Conservation (phyloP, 2,888 invertebrate species). For the Lepas anatifera region DNA sequence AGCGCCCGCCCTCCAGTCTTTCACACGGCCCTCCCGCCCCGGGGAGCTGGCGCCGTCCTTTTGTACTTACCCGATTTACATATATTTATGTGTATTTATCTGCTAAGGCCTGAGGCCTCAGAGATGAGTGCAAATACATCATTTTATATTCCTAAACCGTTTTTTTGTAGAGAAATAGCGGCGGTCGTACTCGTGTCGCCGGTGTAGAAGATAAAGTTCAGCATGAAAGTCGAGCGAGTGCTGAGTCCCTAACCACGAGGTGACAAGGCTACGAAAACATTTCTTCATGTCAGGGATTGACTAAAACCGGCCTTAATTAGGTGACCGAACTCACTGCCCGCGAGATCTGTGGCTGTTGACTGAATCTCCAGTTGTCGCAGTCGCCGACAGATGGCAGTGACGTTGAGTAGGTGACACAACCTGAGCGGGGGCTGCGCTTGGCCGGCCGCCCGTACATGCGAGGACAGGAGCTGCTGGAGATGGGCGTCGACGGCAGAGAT, state of each 20-base stretch:
- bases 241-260: too few relatives aligned
- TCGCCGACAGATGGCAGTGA: not conserved
- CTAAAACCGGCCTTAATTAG: too few relatives aligned
- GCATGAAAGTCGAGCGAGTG: too few relatives aligned
- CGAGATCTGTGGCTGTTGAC: not conserved
- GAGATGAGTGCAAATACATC: not conserved
- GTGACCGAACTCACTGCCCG: too few relatives aligned
- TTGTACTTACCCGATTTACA: not conserved
- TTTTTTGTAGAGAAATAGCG: too few relatives aligned
- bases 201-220: too few relatives aligned
- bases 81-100: slow-evolving; percentile 8
- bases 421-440: not conserved
- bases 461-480: not conserved
- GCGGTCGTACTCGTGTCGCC: too few relatives aligned
- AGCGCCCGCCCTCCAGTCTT: too few relatives aligned
- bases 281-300: too few relatives aligned
- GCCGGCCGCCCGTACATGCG: not conserved
- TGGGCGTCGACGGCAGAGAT: not conserved
- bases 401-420: not conserved
- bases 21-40: too few relatives aligned
- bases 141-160: not conserved
- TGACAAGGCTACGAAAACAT: too few relatives aligned
- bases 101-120: not conserved
- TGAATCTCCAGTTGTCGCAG: not conserved
- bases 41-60: not conserved